Evolutionary conservation across 1,140 invertebrate genomes (phyloP), one percentile per base, ranked within the genome.

Genomic region (Ctenoplectra terminalis): DNA sequence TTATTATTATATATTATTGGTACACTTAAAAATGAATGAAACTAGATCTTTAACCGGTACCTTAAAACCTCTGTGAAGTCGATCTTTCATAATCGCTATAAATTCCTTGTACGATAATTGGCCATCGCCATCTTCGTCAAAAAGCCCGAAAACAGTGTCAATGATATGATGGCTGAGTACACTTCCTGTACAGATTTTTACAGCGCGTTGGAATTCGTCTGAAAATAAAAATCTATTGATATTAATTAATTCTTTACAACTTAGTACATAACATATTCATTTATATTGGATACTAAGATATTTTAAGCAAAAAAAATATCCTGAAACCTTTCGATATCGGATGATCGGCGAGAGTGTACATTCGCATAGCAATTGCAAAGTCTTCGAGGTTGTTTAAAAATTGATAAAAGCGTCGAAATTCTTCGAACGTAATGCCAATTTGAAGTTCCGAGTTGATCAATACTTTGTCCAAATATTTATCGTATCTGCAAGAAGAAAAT

Each of bases 51-150:
- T 11, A 9, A 72, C 13, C 2, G 40, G n/a, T 94, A 99, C 98
- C 95, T 98, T 98, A 89, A 99, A 98, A 75, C 99, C 99, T 87
- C 99, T 94, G 93, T 99, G 98, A 17, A 99, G 94, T 56, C 99
- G 95, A 94, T 99, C 98, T 93, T 99, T 99, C 99, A 99, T 99
- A 77, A 99, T 99, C 43, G 98, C 98, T 86, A 99, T 99, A 93
- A 99, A 99, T 94, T 99, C 99, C 89, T 98, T 96, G 91, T 99
- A 99, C 90, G 98, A 99, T 78, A 99, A 95, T 88, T 98, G 96
- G 1, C 98, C 98, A 94, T 99, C 99, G n/a, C 98, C 98, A 94
- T 99, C 99, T 56, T 96, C 97, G 94, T 99, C 99, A 95, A 99
- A 99, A 83, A 99, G 97, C 67, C 98, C 97, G 94, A 99, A 99